Evolutionary conservation across 2,888 invertebrate genomes (phyloP).

Genomic region (Drosophila formosana): DNA sequence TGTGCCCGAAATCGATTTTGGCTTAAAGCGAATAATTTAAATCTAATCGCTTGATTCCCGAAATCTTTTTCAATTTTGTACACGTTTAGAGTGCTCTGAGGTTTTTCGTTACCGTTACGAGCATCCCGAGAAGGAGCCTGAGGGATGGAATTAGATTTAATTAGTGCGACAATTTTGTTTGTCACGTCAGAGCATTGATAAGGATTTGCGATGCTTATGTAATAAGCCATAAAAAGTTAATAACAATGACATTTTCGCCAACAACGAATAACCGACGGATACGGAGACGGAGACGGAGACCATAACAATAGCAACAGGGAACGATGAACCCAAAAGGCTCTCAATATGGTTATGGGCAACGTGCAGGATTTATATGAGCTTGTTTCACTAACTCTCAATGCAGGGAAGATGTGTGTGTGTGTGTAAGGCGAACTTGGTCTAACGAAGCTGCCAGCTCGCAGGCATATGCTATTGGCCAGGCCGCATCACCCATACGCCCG

Average conservation of each 20-base stretch:
- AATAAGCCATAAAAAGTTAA: constrained; percentile 80
- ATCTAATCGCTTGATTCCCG: constrained; percentile 3
- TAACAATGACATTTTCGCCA: constrained; percentile 72
- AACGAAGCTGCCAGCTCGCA: constrained; percentile 58
- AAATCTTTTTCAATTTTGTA: constrained; percentile 4
- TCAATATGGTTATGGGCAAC: constrained; percentile 78
- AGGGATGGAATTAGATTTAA: constrained; percentile 56
- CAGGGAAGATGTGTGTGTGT: constrained; percentile 4
- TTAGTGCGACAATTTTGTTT: constrained; percentile 58
- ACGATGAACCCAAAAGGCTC: constrained; percentile 46
- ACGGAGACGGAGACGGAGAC: not conserved
- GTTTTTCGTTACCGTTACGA: not conserved
- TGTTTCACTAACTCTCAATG: constrained; percentile 14
- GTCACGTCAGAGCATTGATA: constrained; percentile 68
- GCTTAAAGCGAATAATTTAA: constrained; percentile 45
- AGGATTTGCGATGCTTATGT: constrained; percentile 75
- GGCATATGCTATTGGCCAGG: constrained; percentile 26
- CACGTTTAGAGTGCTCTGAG: not conserved
- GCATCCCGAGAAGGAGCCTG: not conserved
- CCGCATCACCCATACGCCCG: constrained; percentile 68
- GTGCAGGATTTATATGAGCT: constrained; percentile 77
- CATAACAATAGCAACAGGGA: constrained; percentile 34
- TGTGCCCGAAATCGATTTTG: constrained; percentile 54
- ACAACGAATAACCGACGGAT: constrained; percentile 25
- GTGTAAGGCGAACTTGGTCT: constrained; percentile 29